Base-by-base conservation (phyloP, 2,797 vertebrate genomes). In the Melanotaenia pygmaea region DNA sequence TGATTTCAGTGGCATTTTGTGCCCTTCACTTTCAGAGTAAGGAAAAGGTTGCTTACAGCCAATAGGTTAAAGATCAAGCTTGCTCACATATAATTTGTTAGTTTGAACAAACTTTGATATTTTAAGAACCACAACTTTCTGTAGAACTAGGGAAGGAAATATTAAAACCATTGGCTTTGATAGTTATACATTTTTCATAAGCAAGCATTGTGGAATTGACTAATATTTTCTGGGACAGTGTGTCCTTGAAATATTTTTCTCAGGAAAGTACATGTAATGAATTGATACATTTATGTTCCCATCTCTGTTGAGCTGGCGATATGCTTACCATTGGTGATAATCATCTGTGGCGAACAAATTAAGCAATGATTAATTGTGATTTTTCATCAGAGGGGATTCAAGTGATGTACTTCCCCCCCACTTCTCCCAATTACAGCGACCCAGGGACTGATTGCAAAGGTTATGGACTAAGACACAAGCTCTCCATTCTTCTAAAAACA, bases 341-440 rank as follows among this genome's bases (percentile, higher is more conserved):
- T 92, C 76, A 85, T 86, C 80, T 60, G 64, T 34, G 63, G 66
- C 75, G 76, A 58, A 82, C 74, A 67, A 79, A 72, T 70, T 68
- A 58, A 71, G 73, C 9, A 20, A 54, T 77, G 79, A 92, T 92
- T 91, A 88, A 89, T 88, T 92, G 89, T 83, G 75, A 88, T 91
- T 92, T 90, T 85, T 82, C 78, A 87, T 89, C 81, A 85, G 64
- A 63, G 70, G 61, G 43, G 70, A 51, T 56, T 65, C 35, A 26
- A 83, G 67, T 75, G 79, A 81, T 56, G 71, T 72, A 82, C 88
- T 91, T 88, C 76, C 84, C 73, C 63, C 45, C 74, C 60, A 60
- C 32, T 59, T 70, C 81, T 80, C 37, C 51, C 43, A 60, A 77
- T 79, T 77, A 80, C 37, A 74, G 11, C 2, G 30, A 77, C 77